These are phyloP conservation scores for Crotalus viridis DNA, from an alignment of 2,113 vertebrate genomes.

Conservation along the genomic window DNA sequence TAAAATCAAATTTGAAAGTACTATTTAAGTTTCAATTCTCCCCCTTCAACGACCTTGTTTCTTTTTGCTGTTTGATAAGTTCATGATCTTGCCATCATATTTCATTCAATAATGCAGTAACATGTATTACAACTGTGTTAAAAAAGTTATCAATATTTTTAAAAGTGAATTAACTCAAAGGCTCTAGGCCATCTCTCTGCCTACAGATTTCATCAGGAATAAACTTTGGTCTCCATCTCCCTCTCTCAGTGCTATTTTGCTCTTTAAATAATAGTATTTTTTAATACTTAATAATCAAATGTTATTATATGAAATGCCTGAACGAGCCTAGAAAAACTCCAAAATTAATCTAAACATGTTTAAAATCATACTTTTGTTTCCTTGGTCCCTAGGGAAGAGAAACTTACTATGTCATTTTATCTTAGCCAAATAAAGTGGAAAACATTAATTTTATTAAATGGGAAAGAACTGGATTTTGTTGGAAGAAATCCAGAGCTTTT, in stretches of 20 bases:
- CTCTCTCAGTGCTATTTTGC: constrained; percentile 15
- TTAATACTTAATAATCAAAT: constrained; percentile 21
- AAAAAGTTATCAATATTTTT: not conserved
- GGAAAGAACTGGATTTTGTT: constrained; percentile 6
- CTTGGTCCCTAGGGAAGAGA: constrained; percentile 31
- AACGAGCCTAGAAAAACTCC: constrained; percentile 30
- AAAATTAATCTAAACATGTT: constrained; percentile 29
- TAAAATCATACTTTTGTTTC: constrained; percentile 15
- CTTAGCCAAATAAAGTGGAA: constrained; percentile 23
- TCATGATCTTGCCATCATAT: not conserved
- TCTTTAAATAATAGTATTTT: constrained; percentile 7
- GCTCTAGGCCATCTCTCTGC: not conserved
- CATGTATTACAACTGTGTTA: not conserved
- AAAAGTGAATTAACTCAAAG: not conserved
- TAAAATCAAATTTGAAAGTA: not conserved
- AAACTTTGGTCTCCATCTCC: not conserved
- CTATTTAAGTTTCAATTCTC: not conserved
- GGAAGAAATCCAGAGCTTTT: not conserved
- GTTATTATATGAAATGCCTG: constrained; percentile 26
- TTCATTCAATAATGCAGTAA: not conserved
- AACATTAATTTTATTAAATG: constrained; percentile 14
- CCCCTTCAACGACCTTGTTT: not conserved
- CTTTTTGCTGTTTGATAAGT: not conserved
- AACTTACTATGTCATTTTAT: not conserved
- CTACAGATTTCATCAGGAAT: not conserved